phyloP scores from a whole-genome alignment of 2,888 invertebrate genomes.

The Branchipolynoe longqiensis region DNA sequence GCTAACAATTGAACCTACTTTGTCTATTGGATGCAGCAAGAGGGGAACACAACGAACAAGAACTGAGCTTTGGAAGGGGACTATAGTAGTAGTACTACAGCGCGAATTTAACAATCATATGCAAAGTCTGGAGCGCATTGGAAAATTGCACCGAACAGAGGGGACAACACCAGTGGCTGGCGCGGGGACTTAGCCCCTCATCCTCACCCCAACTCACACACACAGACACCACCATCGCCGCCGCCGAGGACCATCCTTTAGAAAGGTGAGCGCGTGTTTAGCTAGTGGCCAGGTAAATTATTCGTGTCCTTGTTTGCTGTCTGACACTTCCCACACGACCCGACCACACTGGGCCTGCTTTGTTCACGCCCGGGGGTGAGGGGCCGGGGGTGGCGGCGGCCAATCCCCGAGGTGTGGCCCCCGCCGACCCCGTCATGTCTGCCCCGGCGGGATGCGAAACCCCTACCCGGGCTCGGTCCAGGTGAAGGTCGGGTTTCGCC shows the following conservation, averaged over 20 bases:
- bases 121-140: conserved; percentile 19
- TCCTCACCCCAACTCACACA: not conserved
- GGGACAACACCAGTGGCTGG: too few relatives aligned
- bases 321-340: too few relatives aligned
- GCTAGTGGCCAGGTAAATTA: conserved; percentile 11
- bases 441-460: not conserved
- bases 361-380: not conserved
- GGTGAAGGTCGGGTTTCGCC: not conserved
- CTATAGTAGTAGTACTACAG: too few relatives aligned
- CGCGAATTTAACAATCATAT: conserved; percentile 33
- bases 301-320: too few relatives aligned
- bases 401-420: not conserved
- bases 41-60: too few relatives aligned
- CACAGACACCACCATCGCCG: not conserved
- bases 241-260: not conserved
- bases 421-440: not conserved
- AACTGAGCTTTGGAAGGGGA: too few relatives aligned
- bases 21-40: too few relatives aligned
- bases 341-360: not conserved
- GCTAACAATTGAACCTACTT: too few relatives aligned
- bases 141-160: not conserved
- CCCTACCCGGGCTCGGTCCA: not conserved
- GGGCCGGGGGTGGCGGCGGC: not conserved
- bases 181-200: too few relatives aligned
- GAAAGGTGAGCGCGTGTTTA: conserved; percentile 27